These are phyloP conservation scores for Varanus komodoensis DNA, from an alignment of 2,113 vertebrate species.

Conservation along the genomic window DNA sequence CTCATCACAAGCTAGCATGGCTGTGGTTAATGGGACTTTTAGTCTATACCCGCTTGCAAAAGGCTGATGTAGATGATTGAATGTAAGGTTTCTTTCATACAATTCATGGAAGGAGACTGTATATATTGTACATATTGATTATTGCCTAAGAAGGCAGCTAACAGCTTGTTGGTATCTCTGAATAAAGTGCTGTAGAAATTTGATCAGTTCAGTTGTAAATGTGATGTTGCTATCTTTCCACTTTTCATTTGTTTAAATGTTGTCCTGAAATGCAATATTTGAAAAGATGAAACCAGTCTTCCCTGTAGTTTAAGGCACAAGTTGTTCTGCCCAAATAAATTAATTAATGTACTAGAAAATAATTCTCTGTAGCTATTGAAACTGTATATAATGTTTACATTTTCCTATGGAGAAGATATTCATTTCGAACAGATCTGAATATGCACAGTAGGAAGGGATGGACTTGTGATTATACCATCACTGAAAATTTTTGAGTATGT, in stretches of 20 bases:
- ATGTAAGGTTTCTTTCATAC: not conserved
- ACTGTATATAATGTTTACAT: not conserved
- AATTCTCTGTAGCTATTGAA: not conserved
- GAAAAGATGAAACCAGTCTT: not conserved
- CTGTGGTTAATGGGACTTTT: not conserved
- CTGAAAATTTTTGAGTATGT: not conserved
- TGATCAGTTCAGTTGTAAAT: not conserved
- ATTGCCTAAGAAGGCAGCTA: slow-evolving; percentile 23
- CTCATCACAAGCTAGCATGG: not conserved
- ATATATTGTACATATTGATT: slow-evolving; percentile 13
- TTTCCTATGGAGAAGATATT: not conserved
- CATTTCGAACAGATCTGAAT: not conserved
- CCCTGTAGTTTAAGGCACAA: not conserved
- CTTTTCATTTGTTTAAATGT: not conserved
- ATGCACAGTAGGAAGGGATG: not conserved
- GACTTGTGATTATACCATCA: not conserved
- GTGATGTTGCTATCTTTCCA: not conserved
- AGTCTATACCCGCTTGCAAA: not conserved
- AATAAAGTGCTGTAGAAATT: not conserved
- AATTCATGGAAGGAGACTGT: not conserved
- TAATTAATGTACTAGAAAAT: not conserved
- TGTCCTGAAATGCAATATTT: not conserved
- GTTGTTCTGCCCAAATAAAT: not conserved
- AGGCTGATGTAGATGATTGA: not conserved
- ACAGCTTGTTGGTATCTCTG: not conserved